Base-by-base conservation (phyloP, 2,888 invertebrate species). In the Mantis religiosa region DNA sequence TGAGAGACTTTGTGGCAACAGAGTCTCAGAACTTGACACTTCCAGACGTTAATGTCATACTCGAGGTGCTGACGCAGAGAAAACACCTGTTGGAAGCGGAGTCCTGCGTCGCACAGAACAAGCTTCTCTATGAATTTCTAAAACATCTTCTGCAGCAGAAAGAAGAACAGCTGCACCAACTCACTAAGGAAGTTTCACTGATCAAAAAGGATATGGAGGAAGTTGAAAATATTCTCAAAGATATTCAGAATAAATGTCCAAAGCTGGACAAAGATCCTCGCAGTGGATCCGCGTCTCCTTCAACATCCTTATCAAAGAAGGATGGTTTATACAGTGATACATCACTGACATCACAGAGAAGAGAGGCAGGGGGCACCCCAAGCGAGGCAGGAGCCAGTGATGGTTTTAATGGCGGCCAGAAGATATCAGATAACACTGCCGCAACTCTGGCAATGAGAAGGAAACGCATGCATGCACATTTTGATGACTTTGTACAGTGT, bases 401-500 rank as follows among this genome's bases (percentile, higher is more conserved):
- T 90, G 91, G 90, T 25, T 91, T 91, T 88, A 91, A 91, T 83
- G 91, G 91, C 54, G 91, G 90, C 81, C 91, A 91, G 86, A 92
- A 91, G 89, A 89, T 90, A 28, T 90, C 91, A 83, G 92, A 92
- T 81, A 91, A 91, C 71, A 91, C 91, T 28, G 91, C 92, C 9
- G 93, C 94, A 0, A 95, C 96, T 0, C 93, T 97, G 47, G 95
- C 96, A 0, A 94, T 96, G 30, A 94, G 97, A 41, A 95, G 97
- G 92, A 94, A 96, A 89, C 94, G 97, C 27, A 96, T 98, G 94
- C 96, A 96, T 91, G 96, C 96, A 8, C 98, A 98, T 93, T 98
- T 98, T 93, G 97, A 98, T 90, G 98, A 98, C 93, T 96, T 98
- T 92, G 97, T 97, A 85, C 95, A 97, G 92, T 97, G 97, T 91